A percentile compares a stretch with the other conserved stretches of the same genome.
These are phyloP conservation scores for Macaca fascicularis DNA, from an alignment of 2,113 vertebrate species.

Conservation along the genomic window T2T-MFA8v1.1 NC_088375.1:207522501-207523000, in stretches of 20 bases:
- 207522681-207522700: conserved; percentile 93
- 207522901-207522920: conserved; percentile 95
- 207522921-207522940: conserved; percentile 92
- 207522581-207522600: conserved; percentile 92
- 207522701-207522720: conserved; percentile 96
- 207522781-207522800: conserved; percentile 94
- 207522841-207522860: conserved; percentile 93
- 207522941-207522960: conserved; percentile 88
- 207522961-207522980: conserved; percentile 91
- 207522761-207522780: conserved; percentile 89
- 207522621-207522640: conserved; percentile 99
- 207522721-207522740: conserved; percentile 91
- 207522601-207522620: conserved; percentile 92
- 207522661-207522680: conserved; percentile 96
- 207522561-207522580: conserved; percentile 93
- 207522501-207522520: conserved; percentile 92
- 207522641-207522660: conserved; percentile 99
- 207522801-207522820: conserved; percentile 98
- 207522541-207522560: conserved; percentile 89
- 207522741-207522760: conserved; percentile 85
- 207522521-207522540: conserved; percentile 93
- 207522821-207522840: conserved; percentile 99
- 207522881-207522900: conserved; percentile 96
- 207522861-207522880: conserved; percentile 99
- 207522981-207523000: conserved; percentile 93